These are phyloP conservation scores for Callopanchax toddi DNA, from an alignment of 2,113 vertebrate genomes.

Conservation along the genomic window DNA sequence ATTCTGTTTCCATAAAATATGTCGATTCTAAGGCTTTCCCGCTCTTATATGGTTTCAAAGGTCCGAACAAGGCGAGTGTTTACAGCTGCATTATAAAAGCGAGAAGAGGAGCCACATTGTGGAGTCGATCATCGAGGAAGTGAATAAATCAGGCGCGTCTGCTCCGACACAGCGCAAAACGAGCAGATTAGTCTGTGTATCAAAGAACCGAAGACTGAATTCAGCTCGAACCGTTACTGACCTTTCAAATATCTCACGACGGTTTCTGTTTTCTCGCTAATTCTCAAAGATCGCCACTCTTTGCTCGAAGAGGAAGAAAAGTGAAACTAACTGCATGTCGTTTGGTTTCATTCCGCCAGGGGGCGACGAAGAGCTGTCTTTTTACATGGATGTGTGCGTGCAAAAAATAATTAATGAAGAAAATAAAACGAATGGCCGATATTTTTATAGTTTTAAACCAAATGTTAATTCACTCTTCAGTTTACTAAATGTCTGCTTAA, in stretches of 20 bases:
- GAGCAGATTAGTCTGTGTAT: neutral
- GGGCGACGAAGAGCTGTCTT: constrained; percentile 22
- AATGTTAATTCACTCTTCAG: too few species aligned
- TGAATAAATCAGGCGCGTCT: constrained; percentile 39
- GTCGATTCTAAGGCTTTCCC: neutral
- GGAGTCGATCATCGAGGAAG: constrained; percentile 63
- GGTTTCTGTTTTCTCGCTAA: constrained; percentile 9
- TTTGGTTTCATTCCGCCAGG: constrained; percentile 11
- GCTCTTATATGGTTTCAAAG: neutral
- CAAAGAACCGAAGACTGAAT: neutral
- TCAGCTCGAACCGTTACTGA: constrained; percentile 28
- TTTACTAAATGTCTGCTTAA: too few species aligned
- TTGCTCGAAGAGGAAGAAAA: constrained; percentile 45
- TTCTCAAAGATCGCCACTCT: constrained; percentile 32
- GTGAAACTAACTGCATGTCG: constrained; percentile 56
- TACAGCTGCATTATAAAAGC: neutral
- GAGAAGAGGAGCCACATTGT: constrained; percentile 15
- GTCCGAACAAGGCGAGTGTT: neutral
- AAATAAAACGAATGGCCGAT: too few species aligned
- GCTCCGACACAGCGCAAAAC: neutral
- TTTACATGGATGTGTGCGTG: neutral
- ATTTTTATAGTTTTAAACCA: too few species aligned
- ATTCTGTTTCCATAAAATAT: neutral
- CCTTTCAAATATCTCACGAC: constrained; percentile 38
- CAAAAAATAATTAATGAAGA: too few species aligned